Percentiles rank a stretch among this genome's conserved stretches.
phyloP scores from a whole-genome alignment of 1,140 invertebrate species.

The Calliopsis andreniformis region DNA sequence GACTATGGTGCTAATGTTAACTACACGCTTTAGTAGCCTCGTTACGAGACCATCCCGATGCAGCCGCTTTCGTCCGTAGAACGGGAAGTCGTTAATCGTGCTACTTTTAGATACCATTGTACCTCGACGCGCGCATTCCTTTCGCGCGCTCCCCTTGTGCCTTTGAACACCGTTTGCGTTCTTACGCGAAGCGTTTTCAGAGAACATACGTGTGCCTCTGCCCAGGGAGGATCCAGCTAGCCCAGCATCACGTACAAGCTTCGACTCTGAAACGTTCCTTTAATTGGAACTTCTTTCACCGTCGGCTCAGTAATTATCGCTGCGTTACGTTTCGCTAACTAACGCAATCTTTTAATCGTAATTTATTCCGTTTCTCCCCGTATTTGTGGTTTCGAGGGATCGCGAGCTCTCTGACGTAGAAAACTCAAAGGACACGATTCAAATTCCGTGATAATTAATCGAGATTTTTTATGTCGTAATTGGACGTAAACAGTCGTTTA shows the following conservation, averaged over 20 bases:
- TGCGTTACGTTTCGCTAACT: background rate
- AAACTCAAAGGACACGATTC: too few relatives aligned
- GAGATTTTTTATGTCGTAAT: too few relatives aligned
- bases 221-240: background rate
- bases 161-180: conserved; percentile 20
- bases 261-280: background rate
- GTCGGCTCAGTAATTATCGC: background rate
- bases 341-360: background rate
- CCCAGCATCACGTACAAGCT: background rate
- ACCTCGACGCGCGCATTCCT: conserved; percentile 13
- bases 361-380: conserved; percentile 2
- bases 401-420: too few relatives aligned
- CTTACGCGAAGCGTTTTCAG: background rate
- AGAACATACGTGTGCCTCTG: background rate
- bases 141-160: conserved; percentile 3
- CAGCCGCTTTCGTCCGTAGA: conserved; percentile 28
- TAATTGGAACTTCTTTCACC: background rate
- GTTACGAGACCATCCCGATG: conserved; percentile 46
- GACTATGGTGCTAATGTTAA: conserved; percentile 73
- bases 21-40: conserved; percentile 69
- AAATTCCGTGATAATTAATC: too few relatives aligned
- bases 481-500: too few relatives aligned
- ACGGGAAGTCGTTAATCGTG: conserved; percentile 57
- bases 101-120: conserved; percentile 45
- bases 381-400: too few relatives aligned